Evolutionary conservation across 2,113 vertebrate genomes (phyloP).

Genomic region (Lophius piscatorius): DNA sequence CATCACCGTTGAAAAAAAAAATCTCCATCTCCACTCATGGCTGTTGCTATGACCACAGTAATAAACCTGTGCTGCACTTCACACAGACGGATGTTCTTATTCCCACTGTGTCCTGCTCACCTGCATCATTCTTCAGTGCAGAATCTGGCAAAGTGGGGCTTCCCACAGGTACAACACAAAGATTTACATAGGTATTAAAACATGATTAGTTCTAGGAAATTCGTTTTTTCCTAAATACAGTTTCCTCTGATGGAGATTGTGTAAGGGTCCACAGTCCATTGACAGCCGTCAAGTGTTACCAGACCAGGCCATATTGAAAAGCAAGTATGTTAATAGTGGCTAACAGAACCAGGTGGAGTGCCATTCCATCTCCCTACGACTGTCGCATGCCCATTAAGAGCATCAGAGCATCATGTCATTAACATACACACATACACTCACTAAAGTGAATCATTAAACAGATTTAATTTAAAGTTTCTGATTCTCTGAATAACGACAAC

Average conservation of each 20-base stretch:
- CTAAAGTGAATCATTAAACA: conserved; percentile 71
- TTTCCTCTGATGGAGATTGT: conserved; percentile 34
- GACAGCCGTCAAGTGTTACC: conserved; percentile 53
- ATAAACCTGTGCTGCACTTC: conserved; percentile 59
- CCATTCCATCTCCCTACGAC: conserved; percentile 25
- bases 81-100: conserved; percentile 27
- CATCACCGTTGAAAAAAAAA: conserved; percentile 51
- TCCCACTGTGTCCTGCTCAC: conserved; percentile 19
- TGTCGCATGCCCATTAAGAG: conserved; percentile 62
- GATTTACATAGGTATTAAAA: neutral
- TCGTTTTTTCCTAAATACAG: neutral
- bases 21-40: conserved; percentile 62
- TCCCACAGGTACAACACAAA: neutral
- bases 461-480: conserved; percentile 67
- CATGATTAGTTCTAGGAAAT: conserved; percentile 32
- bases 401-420: conserved; percentile 72
- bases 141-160: neutral
- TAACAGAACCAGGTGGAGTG: conserved; percentile 27
- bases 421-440: conserved; percentile 56
- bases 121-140: conserved; percentile 3
- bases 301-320: conserved; percentile 61
- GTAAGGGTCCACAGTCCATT: conserved; percentile 44
- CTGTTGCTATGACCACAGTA: conserved; percentile 79
- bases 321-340: conserved; percentile 41
- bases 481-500: conserved; percentile 63